Evolutionary conservation across 64 coral and sea anemone species (phyloP), one percentile per base, ranked within the genome.

Genomic region (Porites australiensis): DNA sequence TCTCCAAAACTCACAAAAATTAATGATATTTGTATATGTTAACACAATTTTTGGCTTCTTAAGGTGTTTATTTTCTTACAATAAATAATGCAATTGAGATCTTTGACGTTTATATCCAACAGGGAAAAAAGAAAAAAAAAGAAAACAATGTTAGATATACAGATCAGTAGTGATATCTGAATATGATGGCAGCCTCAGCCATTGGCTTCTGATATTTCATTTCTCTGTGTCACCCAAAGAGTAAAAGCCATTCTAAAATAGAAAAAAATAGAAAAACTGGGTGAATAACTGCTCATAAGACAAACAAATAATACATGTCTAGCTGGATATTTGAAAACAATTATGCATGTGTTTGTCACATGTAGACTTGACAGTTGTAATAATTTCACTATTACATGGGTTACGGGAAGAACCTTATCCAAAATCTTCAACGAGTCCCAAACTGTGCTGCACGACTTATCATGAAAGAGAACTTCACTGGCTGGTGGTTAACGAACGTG

Each of bases 221-320:
- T 91, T 83, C 89, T 64, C 71, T 91, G 77, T 23, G 79, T 68
- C 50, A 91, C 89, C 89, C 89, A 91, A 23, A 70, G n/a, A 22
- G 55, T 82, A n/a, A 91, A 91, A 48, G 72, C 89, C 68, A 61
- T 11, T 91, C 89, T 91, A 58, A 91, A 84, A 61, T 37, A 37
- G 13, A 63, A 50, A 14, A 3, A 72, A 15, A 69, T 11, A 19
- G 16, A 22, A 67, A 67, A 8, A 52, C 0, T 64, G 5, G 18
- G 19, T 78, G 16, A 22, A 9, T 55, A 19, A 64, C 16, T n/a
- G 37, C 4, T 51, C 75, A 12, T 54, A 7, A 55, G 55, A 18
- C 16, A 8, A 77, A 55, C 3, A 55, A 54, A 22, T 5, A 77
- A 18, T 54, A 53, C 49, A 77, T 37, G 27, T 37, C 27, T 37